phyloP scores from a whole-genome alignment of 2,888 invertebrate species.

The Linnaemya tessellans region DNA sequence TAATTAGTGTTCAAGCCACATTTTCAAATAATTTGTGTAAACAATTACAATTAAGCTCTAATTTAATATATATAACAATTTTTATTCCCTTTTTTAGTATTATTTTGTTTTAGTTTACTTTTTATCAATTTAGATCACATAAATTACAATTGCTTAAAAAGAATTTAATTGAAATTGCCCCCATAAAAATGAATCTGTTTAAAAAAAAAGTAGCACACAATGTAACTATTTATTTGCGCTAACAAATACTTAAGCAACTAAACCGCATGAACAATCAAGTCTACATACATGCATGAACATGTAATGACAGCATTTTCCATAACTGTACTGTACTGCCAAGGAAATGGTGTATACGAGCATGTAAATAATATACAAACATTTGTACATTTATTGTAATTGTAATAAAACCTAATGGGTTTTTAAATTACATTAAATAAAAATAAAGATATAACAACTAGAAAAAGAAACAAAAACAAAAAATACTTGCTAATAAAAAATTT shows the following conservation, averaged over 20 bases:
- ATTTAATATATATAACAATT: not conserved
- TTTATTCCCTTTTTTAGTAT: not conserved
- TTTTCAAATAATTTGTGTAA: not conserved
- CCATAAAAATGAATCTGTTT: conserved; percentile 43
- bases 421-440: conserved; percentile 69
- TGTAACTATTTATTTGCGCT: conserved; percentile 12
- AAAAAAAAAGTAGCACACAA: not conserved
- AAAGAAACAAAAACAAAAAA: not conserved
- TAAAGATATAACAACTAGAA: conserved; percentile 41
- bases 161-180: conserved; percentile 42
- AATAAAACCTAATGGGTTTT: conserved; percentile 69
- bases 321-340: too few relatives aligned
- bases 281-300: not conserved
- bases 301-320: too few relatives aligned
- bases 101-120: conserved; percentile 6
- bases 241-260: not conserved
- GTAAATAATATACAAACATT: not conserved
- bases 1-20: not conserved
- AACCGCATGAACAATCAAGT: not conserved
- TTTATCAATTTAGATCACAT: conserved; percentile 35
- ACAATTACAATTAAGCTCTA: not conserved
- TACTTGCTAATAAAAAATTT: not conserved
- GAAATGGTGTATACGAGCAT: not conserved
- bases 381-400: conserved; percentile 56
- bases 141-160: conserved; percentile 47